Evolutionary conservation across 2,888 invertebrate genomes (phyloP), one percentile per base, ranked within the genome.

Genomic region (Dorcus parallelipipedus): DNA sequence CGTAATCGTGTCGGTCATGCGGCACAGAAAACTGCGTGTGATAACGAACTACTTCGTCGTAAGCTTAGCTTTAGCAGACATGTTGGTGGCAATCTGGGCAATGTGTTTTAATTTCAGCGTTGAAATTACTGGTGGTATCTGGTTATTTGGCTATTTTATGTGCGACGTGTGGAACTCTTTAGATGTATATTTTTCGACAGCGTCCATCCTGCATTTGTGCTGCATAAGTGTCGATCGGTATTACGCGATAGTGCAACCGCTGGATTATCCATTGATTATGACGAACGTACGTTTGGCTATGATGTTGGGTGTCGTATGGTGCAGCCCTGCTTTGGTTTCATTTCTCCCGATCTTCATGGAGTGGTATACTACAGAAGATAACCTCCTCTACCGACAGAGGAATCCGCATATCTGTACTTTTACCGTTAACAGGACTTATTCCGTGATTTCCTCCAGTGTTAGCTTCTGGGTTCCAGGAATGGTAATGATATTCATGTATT

Each of bases 31-130:
- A 68, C 78, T 90, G 3, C 81, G 90, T 48, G 92, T 93, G 23
- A 93, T 95, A 64, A 96, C 96, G 61, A 97, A 97, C 80, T 96
- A 94, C 77, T 97, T 97, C 78, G 95, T 97, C 14, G 96, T 97
- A 8, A 95, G 95, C 0, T 79, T 97, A 63, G 97, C 97, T 0
- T 83, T 95, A 68, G 96, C 97, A 7, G 97, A 97, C 73, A 92
- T 97, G 86, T 80, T 97, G 23, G 97, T 97, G 0, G 96, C 97
- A 0, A 88, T 94, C 38, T 91, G 93, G 82, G 95, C 94, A 0
- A 95, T 95, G 95, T 93, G 93, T 67, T 95, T 95, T 77, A 95
- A 95, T 81, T 93, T 93, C 66, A 90, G 90, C 72, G 91, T 94
- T 38, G 92, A 93, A 76, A 82, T 95, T 14, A 90, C 91, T 1